Base-by-base conservation (phyloP, 2,888 invertebrate species). In the Acrobasis consociella region DNA sequence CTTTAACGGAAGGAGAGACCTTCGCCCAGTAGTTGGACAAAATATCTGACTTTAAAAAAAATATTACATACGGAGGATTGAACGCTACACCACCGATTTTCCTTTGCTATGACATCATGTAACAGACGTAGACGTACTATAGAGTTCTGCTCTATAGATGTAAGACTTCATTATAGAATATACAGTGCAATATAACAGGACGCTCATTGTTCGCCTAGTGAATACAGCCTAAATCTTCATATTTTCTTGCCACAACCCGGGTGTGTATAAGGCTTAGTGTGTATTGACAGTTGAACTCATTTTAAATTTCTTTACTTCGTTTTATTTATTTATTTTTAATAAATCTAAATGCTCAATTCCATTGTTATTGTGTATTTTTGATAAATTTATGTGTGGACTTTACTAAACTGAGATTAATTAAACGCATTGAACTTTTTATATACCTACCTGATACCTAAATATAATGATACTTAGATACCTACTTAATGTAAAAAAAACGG, bases 331-430 rank as follows among this genome's bases (percentile, higher is more conserved):
- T 31, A 8, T 37, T 52, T 46, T 46, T 46, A 46, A 9, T 46
- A 13, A 46, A 46, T 1, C n/a, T n/a, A 46, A n/a, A 46, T 1
- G 46, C 46, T 46, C 46, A 46, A 46, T 46, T 46, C 5, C 46
- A 59, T 56, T 56, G 55, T 60, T 55, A 49, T 31, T 55, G 5
- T 59, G 52, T 62, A 61, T 52, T 52, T 31, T 52, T 52, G 22
- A 13, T 52, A 52, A 52, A 31, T n/a, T 13, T 52, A 13, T 22
- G 17, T 17, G 31, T 52, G 52, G 22, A 52, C 3, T 52, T 52
- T 13, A 13, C 37, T n/a, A 5, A 37, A 31, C 1, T 52, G 31
- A 46, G 46, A 46, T n/a, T 46, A 13, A n/a, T 46, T 52, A 15
- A 15, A 39, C n/a, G n/a, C 15, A 9, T 22, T 38, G 15, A 38